Evolutionary conservation across 2,797 vertebrate genomes (phyloP), one percentile per base, ranked within the genome.

Genomic region (Enteromius fasciolatus): DNA sequence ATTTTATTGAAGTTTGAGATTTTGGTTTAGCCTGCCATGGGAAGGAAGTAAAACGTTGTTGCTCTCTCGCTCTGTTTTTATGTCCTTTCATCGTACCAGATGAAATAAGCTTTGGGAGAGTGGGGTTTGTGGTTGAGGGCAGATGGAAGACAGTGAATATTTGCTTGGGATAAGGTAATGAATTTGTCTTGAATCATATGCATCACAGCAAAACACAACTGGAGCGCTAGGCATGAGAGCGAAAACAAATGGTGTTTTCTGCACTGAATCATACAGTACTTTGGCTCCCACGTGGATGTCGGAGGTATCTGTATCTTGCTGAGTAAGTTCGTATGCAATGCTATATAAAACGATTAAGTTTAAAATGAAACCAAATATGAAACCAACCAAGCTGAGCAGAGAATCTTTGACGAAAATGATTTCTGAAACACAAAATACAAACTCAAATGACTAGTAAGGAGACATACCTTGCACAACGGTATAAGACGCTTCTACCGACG

Each of bases 401-500:
- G 14, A 41, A 25, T 59, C 4, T 25, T 75, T 10, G 2, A n/a
- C 14, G 3, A 36, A 36, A 36, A 39, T 39, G 3, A 74, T 18
- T 61, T 44, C 41, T 78, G 12, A n/a, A 31, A 48, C 15, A 4
- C 52, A 25, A 74, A 14, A 54, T 17, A 70, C 72, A 83, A 52
- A 41, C 15, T 28, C 7, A 76, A 54, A 36, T 0, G 23, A 44
- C 36, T 69, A 72, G 48, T 25, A 83, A 84, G 76, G 8, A 54
- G 36, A 59, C 84, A 87, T 93, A 99, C 98, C 98, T 97, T 99
- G 98, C 82, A 99, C 97, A 80, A 99, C 97, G 0, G 97, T 99
- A 90, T 99, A 99, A 14, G 98, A 99, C 61, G 98, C 97, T 89
- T 99, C 98, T 18, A 99, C 98, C 0, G 98, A 99, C 41, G 98